These are phyloP conservation scores for Lepidurus packardi DNA, from an alignment of 1,140 invertebrate species.

Conservation along the genomic window DNA sequence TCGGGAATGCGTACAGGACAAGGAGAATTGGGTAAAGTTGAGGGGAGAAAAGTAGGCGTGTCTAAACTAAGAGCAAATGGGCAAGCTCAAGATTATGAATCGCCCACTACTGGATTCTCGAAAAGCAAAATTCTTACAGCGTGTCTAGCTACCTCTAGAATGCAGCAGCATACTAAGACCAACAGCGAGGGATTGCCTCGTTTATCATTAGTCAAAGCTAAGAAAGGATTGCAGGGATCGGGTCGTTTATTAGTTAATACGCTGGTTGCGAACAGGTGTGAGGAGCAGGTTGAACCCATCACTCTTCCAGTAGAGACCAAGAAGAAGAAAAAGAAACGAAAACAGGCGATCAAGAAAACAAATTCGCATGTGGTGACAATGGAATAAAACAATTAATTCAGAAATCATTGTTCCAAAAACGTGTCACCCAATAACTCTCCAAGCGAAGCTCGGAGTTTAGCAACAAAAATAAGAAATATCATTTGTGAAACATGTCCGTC, in stretches of 20 bases:
- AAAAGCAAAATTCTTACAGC: slow-evolving; percentile 14
- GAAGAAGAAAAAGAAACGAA: slow-evolving; percentile 5
- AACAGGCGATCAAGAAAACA: background rate
- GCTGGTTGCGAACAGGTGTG: background rate
- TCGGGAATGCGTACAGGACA: background rate
- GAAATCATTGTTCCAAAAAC: background rate
- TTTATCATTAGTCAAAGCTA: background rate
- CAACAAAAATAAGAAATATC: no score
- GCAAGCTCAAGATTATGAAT: background rate
- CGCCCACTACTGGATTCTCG: background rate
- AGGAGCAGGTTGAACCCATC: background rate
- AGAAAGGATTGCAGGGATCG: background rate
- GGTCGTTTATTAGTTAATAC: background rate
- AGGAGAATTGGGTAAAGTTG: background rate
- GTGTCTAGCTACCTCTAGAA: slow-evolving; percentile 1
- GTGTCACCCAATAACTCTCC: background rate
- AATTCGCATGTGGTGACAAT: background rate
- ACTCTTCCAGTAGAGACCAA: background rate
- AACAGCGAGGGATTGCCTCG: background rate
- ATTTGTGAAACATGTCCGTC: no score
- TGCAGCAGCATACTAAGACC: background rate
- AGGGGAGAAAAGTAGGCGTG: background rate
- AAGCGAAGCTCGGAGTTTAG: no score
- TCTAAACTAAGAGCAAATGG: background rate
- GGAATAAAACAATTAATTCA: background rate